These are phyloP conservation scores for Rhabdomys dilectus DNA, from an alignment of 2,113 vertebrate genomes.

Conservation along the genomic window DNA sequence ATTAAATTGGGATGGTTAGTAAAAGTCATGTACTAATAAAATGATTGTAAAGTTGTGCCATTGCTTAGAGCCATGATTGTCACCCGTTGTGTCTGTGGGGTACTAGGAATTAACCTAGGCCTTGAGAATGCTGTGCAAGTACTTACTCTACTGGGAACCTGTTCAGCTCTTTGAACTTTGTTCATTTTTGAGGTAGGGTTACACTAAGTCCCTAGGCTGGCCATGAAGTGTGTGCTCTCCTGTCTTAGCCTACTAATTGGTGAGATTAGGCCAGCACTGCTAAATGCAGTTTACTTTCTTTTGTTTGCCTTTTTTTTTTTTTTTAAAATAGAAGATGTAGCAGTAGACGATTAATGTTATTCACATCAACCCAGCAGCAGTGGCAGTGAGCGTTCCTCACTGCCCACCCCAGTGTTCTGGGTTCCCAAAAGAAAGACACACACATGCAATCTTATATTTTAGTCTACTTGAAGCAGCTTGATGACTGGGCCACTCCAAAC, in stretches of 20 bases:
- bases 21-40: constrained; percentile 13
- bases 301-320: background rate
- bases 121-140: background rate
- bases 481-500: no score
- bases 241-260: background rate
- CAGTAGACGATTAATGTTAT: no score
- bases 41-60: background rate
- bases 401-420: no score
- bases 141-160: background rate
- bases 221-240: background rate
- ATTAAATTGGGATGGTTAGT: constrained; percentile 14
- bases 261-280: background rate
- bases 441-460: no score
- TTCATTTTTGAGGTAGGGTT: background rate
- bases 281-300: background rate
- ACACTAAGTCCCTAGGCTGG: background rate
- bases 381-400: no score
- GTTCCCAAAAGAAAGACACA: no score
- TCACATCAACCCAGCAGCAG: no score
- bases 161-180: background rate
- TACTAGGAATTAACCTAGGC: background rate
- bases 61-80: background rate
- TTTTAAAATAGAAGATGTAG: background rate
- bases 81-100: background rate
- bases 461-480: no score